phyloP scores from a whole-genome alignment of 2,888 invertebrate species.

The Papilio gigon region DNA sequence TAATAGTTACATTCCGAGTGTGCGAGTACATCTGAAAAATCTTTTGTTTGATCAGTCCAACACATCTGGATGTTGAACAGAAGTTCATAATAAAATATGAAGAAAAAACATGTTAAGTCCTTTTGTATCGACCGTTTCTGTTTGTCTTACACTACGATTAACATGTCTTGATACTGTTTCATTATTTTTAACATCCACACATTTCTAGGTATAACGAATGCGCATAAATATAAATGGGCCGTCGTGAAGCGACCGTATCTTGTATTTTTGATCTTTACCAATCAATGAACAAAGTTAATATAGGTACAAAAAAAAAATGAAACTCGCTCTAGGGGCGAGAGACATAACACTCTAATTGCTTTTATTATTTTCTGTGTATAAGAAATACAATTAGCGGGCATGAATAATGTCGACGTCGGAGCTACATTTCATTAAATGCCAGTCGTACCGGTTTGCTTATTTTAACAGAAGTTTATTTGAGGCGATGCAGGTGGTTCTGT shows the following conservation, averaged over 20 bases:
- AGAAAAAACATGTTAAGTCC: constrained; percentile 82
- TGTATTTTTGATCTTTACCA: constrained; percentile 62
- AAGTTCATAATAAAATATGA: constrained; percentile 82
- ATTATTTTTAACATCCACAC: constrained; percentile 15
- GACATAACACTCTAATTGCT: constrained; percentile 59
- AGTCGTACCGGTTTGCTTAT: constrained; percentile 50
- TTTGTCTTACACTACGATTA: constrained; percentile 56
- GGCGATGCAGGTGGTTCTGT: constrained; percentile 27
- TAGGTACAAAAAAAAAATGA: constrained; percentile 49
- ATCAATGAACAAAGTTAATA: constrained; percentile 58
- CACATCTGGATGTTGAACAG: constrained; percentile 82
- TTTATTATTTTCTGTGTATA: constrained; percentile 57
- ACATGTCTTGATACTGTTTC: constrained; percentile 66
- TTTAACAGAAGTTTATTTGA: constrained; percentile 45
- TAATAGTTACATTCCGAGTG: constrained; percentile 74
- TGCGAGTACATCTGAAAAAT: constrained; percentile 75
- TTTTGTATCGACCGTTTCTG: constrained; percentile 79
- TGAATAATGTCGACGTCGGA: constrained; percentile 52
- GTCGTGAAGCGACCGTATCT: constrained; percentile 50
- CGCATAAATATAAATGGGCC: constrained; percentile 45
- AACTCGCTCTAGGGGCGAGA: constrained; percentile 49
- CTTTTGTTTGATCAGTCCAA: constrained; percentile 80
- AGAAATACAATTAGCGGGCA: constrained; percentile 53
- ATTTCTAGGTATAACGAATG: constrained; percentile 18
- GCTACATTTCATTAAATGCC: constrained; percentile 57